Base-by-base conservation (phyloP, 2,113 vertebrate genomes). In the Muscicapa adusta region DNA sequence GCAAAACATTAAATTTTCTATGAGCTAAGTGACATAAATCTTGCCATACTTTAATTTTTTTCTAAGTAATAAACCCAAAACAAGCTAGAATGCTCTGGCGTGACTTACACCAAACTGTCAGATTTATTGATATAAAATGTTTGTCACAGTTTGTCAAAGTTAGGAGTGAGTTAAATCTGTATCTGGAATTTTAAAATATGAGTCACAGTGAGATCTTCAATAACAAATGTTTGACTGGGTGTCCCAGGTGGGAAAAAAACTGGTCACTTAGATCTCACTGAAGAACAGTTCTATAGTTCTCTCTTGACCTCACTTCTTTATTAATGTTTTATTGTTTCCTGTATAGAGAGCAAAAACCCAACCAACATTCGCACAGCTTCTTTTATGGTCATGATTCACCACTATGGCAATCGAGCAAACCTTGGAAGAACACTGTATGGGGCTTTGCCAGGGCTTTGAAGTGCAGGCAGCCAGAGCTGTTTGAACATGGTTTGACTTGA, bases 381-480 rank as follows among this genome's bases (percentile, higher is more conserved):
- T 96, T 95, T 96, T 88, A 93, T 94, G 91, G 86, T 86, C 61
- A 36, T 96, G 96, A 96, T 92, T 97, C 94, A 95, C 80, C 93
- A 54, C 56, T 33, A 9, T 87, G 94, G 93, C 93, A 92, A 86
- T 93, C 48, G 15, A 92, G 91, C 85, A 83, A 45, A 51, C 51
- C 63, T 67, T 96, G 92, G 91, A 95, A 88, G 94, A 86, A 78
- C 73, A 66, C 48, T 63, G 63, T 5, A 0, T 40, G 63, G 12
- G 70, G 68, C 7, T 36, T 86, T 93, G 95, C 96, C 94, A 97
- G 66, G 6, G 47, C 91, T 95, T 95, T 97, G 93, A 97, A 95
- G 87, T 87, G 45, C 71, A 38, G 77, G 81, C 93, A 88, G 67
- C 45, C 75, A 84, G 40, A 75, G 68, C 50, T 85, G 23, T 82